These are phyloP conservation scores for Chloroceryle aenea DNA, from an alignment of 2,113 vertebrate genomes.

Conservation along the genomic window DNA sequence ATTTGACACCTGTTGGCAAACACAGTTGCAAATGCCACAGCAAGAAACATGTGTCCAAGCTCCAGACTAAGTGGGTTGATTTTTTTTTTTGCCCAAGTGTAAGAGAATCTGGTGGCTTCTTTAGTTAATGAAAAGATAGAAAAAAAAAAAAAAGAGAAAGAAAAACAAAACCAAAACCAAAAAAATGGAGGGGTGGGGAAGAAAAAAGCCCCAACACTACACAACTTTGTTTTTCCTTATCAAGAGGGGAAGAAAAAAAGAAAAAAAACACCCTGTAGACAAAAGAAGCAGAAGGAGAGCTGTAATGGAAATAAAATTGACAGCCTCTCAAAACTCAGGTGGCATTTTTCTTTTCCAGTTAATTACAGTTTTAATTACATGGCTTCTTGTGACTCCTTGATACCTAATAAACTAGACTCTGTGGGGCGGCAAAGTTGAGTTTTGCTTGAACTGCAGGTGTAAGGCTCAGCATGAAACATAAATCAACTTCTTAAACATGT, in stretches of 20 bases:
- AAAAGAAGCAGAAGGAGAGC: slow-evolving; percentile 78
- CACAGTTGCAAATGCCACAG: not conserved
- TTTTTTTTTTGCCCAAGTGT: not conserved
- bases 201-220: not conserved
- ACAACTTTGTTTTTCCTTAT: slow-evolving; percentile 40
- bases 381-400: slow-evolving; percentile 86
- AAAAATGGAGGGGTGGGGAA: not conserved
- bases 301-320: slow-evolving; percentile 85
- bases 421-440: slow-evolving; percentile 83
- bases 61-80: not conserved
- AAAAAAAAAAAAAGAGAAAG: not conserved
- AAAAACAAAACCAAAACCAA: not conserved
- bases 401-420: slow-evolving; percentile 88
- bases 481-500: slow-evolving; percentile 84
- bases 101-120: not conserved
- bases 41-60: not conserved
- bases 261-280: slow-evolving; percentile 35
- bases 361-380: slow-evolving; percentile 87
- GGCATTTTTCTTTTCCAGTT: slow-evolving; percentile 85
- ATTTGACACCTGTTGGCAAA: slow-evolving; percentile 50
- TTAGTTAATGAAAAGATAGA: not conserved
- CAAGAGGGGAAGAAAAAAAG: not conserved
- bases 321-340: slow-evolving; percentile 88
- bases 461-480: slow-evolving; percentile 81
- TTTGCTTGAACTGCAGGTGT: slow-evolving; percentile 88